Percentiles rank a stretch among this genome's conserved stretches.
phyloP scores from a whole-genome alignment of 2,888 invertebrate species.

The Trichopoda pennipes region DNA sequence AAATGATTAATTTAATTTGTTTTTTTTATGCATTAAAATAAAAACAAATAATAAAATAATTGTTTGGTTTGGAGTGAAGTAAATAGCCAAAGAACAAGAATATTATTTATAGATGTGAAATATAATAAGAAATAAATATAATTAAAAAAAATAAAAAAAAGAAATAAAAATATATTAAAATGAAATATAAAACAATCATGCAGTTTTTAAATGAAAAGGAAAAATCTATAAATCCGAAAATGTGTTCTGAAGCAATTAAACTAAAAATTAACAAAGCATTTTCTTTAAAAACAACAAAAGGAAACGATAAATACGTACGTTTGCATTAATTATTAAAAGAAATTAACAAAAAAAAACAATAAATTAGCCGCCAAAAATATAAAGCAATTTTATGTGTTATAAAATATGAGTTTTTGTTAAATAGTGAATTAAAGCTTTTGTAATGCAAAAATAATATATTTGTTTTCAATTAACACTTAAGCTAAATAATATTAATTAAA shows the following conservation, averaged over 20 bases:
- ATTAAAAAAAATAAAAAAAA: neutral
- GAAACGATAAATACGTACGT: too few relatives aligned
- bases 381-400: conserved; percentile 1
- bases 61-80: conserved; percentile 56
- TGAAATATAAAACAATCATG: conserved; percentile 18
- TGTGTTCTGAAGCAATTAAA: neutral
- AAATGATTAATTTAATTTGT: conserved; percentile 55
- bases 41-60: conserved; percentile 56
- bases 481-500: too few relatives aligned
- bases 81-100: conserved; percentile 50
- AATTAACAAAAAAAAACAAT: too few relatives aligned
- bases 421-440: too few relatives aligned
- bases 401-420: neutral
- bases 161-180: conserved; percentile 8
- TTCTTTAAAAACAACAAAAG: too few relatives aligned
- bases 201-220: neutral
- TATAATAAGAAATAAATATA: neutral
- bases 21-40: conserved; percentile 59
- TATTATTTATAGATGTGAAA: neutral
- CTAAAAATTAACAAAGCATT: neutral
- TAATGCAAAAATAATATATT: too few relatives aligned
- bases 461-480: too few relatives aligned
- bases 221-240: neutral
- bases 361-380: neutral
- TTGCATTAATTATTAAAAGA: neutral